Percentiles rank a stretch among this genome's conserved stretches.
Evolutionary conservation across 2,888 invertebrate species (phyloP).

Genomic region (Tridacna crocea): DNA sequence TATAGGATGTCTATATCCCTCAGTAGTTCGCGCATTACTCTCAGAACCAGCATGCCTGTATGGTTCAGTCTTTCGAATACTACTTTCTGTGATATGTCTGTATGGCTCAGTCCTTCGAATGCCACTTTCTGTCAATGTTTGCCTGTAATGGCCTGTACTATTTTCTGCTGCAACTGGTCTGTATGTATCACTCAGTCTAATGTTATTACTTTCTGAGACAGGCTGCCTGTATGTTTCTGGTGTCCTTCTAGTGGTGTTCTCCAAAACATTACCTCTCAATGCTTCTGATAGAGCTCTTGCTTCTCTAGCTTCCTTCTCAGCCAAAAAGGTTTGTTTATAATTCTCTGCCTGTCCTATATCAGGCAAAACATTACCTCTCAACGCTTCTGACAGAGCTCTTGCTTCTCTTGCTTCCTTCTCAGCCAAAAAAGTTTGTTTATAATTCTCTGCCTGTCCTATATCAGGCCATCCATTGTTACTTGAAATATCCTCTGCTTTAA

Average conservation of each 20-base stretch:
- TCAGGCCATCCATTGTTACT: slow-evolving; percentile 15
- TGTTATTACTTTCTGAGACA: not conserved
- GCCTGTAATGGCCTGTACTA: not conserved
- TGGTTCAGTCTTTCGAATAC: not conserved
- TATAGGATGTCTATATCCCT: not conserved
- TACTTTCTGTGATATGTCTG: slow-evolving; percentile 10
- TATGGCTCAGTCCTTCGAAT: not conserved
- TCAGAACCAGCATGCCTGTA: not conserved
- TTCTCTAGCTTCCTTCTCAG: not conserved
- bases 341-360: not conserved
- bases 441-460: not conserved
- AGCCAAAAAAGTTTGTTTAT: slow-evolving; percentile 5
- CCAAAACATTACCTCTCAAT: not conserved
- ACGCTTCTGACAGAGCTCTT: not conserved
- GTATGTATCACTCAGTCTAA: not conserved
- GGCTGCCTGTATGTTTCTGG: not conserved
- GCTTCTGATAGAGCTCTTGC: not conserved
- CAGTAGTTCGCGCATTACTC: not conserved
- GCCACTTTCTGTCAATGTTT: not conserved
- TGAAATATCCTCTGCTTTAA: not conserved
- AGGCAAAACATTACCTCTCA: not conserved
- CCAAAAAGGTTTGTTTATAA: not conserved
- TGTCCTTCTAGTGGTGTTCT: not conserved
- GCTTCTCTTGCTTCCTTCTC: not conserved
- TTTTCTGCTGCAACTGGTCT: not conserved